Percentiles rank a stretch among this genome's conserved stretches.
phyloP scores from a whole-genome alignment of 2,797 vertebrate genomes.

The Cyclura pinguis region DNA sequence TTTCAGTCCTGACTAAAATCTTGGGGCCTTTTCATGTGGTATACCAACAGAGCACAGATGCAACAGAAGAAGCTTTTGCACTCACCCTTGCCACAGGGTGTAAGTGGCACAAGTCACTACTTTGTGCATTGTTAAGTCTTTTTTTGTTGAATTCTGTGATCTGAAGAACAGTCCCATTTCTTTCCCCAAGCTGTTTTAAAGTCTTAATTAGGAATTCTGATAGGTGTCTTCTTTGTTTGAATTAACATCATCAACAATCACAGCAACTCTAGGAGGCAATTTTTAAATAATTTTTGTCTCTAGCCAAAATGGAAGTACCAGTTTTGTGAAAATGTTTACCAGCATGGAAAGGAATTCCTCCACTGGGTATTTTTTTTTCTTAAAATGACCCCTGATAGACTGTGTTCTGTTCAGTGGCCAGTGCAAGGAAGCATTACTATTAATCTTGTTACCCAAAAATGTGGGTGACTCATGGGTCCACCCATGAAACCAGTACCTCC shows the following conservation, averaged over 20 bases:
- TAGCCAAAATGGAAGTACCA: not conserved
- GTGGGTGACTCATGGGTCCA: too few species aligned
- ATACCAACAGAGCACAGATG: not conserved
- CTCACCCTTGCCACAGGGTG: not conserved
- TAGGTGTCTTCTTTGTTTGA: not conserved
- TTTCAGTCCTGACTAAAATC: conserved; percentile 52
- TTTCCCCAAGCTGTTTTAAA: not conserved
- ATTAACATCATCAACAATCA: not conserved
- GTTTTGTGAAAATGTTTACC: not conserved
- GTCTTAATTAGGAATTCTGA: not conserved
- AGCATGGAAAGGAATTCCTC: not conserved
- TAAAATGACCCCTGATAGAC: not conserved
- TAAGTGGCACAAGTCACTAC: not conserved
- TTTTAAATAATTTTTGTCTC: not conserved
- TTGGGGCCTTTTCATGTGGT: conserved; percentile 53
- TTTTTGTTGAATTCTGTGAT: not conserved
- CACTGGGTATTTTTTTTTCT: not conserved
- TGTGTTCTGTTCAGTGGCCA: not conserved
- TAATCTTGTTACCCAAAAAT: not conserved
- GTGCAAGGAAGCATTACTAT: not conserved
- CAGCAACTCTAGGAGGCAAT: too few species aligned
- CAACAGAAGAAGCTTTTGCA: not conserved
- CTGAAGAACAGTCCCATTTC: not conserved
- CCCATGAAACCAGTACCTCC: too few species aligned
- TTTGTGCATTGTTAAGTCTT: not conserved